Evolutionary conservation across 2,113 vertebrate genomes (phyloP), one percentile per base, ranked within the genome.

Genomic region (Xyliphius kryptos): DNA sequence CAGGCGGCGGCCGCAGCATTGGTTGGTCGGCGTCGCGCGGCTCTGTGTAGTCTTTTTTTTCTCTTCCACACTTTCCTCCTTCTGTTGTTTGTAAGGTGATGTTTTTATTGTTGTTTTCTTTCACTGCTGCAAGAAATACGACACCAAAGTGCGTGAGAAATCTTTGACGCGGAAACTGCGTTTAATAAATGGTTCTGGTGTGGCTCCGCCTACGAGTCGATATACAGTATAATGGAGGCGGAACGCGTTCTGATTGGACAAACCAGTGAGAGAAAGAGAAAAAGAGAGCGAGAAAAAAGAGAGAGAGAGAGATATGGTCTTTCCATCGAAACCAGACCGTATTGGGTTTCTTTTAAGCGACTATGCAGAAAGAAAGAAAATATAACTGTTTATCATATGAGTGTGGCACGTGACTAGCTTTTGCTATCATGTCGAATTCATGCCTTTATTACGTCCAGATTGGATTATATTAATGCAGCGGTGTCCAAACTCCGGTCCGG

Each of bases 211-310:
- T 55, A 60, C 65, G 22, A 61, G 19, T 11, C 44, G 9, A 32
- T 16, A 53, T n/a, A n/a, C n/a, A n/a, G n/a, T n/a, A n/a, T n/a
- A 63, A 13, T 10, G 43, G 65, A 74, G 75, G 79, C 83, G 81
- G 76, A 83, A 77, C 67, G 63, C 70, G 66, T 69, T 16, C 63
- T 74, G 82, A 88, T 88, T 89, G 86, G 87, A 74, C 74, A 67
- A 57, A 41, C n/a, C 14, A 1, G 1, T 3, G 49, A 17, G 20
- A 38, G 32, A 50, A 32, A 21, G 22, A 36, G 11, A 20, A 26
- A 20, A 17, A 20, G 54, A 43, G 36, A 43, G 44, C 4, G 54
- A 32, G 44, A n/a, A n/a, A n/a, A n/a, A n/a, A n/a, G 53, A 17
- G 44, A 49, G 47, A 51, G 16, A 41, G 32, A 21, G 9, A 52